Percentiles rank a stretch among this genome's conserved stretches.
Evolutionary conservation across 2,113 vertebrate species (phyloP).

Genomic region (Myotis lucifugus): DNA sequence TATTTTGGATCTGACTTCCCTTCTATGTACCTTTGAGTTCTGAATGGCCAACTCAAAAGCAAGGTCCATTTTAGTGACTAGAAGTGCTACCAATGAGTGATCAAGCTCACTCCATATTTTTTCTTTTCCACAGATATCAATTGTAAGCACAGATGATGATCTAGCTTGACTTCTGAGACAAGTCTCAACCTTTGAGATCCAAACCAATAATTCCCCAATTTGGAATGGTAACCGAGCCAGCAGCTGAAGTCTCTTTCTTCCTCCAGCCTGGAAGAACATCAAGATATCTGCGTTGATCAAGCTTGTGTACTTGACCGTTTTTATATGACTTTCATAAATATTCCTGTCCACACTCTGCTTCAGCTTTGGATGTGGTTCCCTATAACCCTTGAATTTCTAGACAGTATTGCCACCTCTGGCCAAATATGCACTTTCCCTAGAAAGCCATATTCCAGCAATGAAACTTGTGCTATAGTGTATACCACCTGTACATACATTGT

Average conservation of each 20-base stretch:
- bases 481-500: constrained; percentile 93
- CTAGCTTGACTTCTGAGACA: constrained; percentile 86
- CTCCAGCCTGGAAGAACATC: constrained; percentile 75
- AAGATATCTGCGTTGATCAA: constrained; percentile 81
- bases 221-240: constrained; percentile 85
- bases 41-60: neutral
- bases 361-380: constrained; percentile 86
- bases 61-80: neutral
- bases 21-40: neutral
- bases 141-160: constrained; percentile 99
- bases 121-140: constrained; percentile 91
- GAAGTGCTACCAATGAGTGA: neutral
- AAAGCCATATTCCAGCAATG: constrained; percentile 89
- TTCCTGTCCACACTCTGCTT: constrained; percentile 84
- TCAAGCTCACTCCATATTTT: neutral
- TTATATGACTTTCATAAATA: constrained; percentile 86
- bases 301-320: constrained; percentile 83
- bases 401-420: constrained; percentile 86
- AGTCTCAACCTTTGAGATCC: constrained; percentile 76
- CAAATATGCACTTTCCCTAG: constrained; percentile 89
- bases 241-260: constrained; percentile 89
- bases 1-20: neutral
- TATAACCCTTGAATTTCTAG: constrained; percentile 82
- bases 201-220: constrained; percentile 76
- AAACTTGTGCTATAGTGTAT: constrained; percentile 84